phyloP scores from a whole-genome alignment of 1,140 invertebrate species.

The Macrostomum lignano region DNA sequence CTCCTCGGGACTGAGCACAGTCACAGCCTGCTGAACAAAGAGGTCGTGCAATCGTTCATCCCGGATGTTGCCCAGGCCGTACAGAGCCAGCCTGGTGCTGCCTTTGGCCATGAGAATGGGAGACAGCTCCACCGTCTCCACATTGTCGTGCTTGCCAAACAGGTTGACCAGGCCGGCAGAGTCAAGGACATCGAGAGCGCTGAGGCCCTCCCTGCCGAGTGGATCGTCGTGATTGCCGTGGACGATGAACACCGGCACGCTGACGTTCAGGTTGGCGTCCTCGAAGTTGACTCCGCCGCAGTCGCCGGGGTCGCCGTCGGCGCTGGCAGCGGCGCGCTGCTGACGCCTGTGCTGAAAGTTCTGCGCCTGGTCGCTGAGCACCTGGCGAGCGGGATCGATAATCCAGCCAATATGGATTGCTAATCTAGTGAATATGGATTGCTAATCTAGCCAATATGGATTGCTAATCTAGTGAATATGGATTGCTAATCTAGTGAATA shows the following conservation, averaged over 20 bases:
- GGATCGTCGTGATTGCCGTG: conserved; percentile 84
- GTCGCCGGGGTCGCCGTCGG: no score
- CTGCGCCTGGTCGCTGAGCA: conserved; percentile 41
- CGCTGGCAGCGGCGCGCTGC: no score
- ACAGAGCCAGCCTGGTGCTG: conserved; percentile 50
- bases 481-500: no score
- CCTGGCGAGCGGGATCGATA: no score
- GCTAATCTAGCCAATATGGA: no score
- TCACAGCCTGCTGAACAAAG: conserved; percentile 31
- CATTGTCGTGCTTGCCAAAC: conserved; percentile 25
- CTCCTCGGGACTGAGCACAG: conserved; percentile 39
- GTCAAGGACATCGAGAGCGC: conserved; percentile 53
- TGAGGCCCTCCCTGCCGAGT: conserved; percentile 38
- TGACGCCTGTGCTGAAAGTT: conserved; percentile 39
- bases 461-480: no score
- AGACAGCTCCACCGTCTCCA: conserved; percentile 37
- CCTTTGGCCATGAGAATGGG: conserved; percentile 67
- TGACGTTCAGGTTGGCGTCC: conserved; percentile 69
- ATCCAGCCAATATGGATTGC: no score
- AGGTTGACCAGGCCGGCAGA: conserved; percentile 52
- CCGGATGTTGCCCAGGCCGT: conserved; percentile 68
- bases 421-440: no score
- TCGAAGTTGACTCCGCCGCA: no score
- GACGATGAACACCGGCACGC: conserved; percentile 45
- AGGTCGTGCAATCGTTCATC: conserved; percentile 60